Conservation (phyloP, 1,140 invertebrate genomes). For the Argopecten irradians region DNA sequence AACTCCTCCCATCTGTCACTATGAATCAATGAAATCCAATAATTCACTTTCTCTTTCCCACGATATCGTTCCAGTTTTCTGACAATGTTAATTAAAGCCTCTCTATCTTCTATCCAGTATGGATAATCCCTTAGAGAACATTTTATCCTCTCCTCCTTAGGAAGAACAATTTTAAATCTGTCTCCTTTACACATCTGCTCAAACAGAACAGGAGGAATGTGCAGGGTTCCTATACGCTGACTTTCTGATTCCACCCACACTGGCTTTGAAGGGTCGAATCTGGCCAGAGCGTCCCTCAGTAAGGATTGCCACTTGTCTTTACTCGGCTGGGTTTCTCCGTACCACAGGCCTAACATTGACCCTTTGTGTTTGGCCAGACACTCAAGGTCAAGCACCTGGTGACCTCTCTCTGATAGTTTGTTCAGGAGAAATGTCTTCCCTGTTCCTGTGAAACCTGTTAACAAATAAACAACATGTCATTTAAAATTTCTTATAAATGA, state of each 20-base stretch:
- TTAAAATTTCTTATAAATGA: too few species aligned
- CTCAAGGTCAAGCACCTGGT: conserved; percentile 65
- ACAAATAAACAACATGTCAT: conserved; percentile 7
- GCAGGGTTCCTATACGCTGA: conserved; percentile 54
- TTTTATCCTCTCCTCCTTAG: conserved; percentile 59
- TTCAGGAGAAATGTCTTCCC: conserved; percentile 61
- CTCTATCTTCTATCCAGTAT: conserved; percentile 58
- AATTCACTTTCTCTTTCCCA: conserved; percentile 43
- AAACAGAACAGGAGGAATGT: conserved; percentile 55
- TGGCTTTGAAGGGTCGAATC: conserved; percentile 46
- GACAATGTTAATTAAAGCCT: conserved; percentile 47
- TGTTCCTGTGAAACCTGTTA: conserved; percentile 62
- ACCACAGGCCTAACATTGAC: conserved; percentile 60
- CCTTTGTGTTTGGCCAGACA: conserved; percentile 63
- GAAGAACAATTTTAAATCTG: conserved; percentile 55
- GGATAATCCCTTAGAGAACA: conserved; percentile 60
- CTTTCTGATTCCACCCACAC: conserved; percentile 69
- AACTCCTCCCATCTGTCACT: conserved; percentile 57
- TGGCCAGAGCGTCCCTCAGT: conserved; percentile 44
- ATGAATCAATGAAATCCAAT: conserved; percentile 56
- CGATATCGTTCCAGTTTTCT: conserved; percentile 45
- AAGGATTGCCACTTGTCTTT: conserved; percentile 61
- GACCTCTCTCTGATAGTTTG: conserved; percentile 44
- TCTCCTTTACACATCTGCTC: conserved; percentile 49
- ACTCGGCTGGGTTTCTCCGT: conserved; percentile 58